These are phyloP conservation scores for Athene cunicularia DNA, from an alignment of 2,113 vertebrate species.

Conservation along the genomic window DNA sequence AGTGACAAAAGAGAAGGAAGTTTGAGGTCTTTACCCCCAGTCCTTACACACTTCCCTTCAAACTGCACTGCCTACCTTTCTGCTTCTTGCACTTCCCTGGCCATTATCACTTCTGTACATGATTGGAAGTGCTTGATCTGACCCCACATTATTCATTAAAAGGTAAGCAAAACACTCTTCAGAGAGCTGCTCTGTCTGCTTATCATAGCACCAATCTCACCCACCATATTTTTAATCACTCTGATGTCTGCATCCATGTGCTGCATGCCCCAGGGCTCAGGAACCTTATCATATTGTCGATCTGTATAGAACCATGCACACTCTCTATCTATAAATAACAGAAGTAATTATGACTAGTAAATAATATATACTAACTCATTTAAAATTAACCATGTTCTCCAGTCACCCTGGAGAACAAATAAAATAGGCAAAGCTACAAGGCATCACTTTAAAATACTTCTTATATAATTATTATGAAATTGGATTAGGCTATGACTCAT, in stretches of 20 bases:
- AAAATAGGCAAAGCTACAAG: constrained; percentile 47
- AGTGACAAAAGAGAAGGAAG: background rate
- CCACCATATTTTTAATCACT: constrained; percentile 11
- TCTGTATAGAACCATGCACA: background rate
- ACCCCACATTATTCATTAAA: background rate
- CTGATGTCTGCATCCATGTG: background rate
- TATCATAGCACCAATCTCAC: background rate
- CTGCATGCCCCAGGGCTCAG: background rate
- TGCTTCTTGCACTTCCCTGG: background rate
- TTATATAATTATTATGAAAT: constrained; percentile 69
- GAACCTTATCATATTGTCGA: background rate
- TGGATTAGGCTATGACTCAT: constrained; percentile 69
- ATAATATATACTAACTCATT: constrained; percentile 42
- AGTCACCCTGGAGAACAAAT: background rate
- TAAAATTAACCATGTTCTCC: constrained; percentile 36
- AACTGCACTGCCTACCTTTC: background rate
- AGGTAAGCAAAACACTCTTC: constrained; percentile 2
- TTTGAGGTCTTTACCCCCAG: background rate
- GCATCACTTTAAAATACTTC: constrained; percentile 43
- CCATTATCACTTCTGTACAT: background rate
- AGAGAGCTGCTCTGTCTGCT: background rate
- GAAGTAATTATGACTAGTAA: constrained; percentile 50
- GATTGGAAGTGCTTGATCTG: background rate
- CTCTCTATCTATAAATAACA: constrained; percentile 33
- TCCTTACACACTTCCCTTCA: background rate